Percentiles rank a stretch among this genome's conserved stretches.
Conservation (phyloP, 2,888 invertebrate genomes). For the Caenorhabditis afra region DNA sequence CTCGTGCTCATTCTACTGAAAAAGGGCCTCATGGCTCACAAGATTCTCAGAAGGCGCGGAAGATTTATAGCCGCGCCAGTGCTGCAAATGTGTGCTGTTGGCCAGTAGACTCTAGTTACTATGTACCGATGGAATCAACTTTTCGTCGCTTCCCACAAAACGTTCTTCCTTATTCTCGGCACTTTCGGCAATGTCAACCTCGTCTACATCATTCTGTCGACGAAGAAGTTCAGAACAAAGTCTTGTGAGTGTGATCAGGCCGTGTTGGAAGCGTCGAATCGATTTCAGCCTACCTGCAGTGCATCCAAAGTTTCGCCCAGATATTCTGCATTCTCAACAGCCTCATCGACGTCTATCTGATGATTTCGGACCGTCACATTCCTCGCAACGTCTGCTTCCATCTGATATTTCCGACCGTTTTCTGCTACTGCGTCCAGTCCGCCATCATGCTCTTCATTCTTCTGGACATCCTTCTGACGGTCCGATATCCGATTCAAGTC, state of each 20-base stretch:
- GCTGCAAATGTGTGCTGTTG: too few species aligned
- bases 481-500: conserved; percentile 17
- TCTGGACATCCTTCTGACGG: conserved; percentile 21
- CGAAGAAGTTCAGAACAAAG: conserved; percentile 28
- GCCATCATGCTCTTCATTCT: conserved; percentile 40
- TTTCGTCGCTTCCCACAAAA: conserved; percentile 25
- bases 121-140: conserved; percentile 41
- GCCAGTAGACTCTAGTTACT: too few species aligned
- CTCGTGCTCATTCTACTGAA: neutral
- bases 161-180: conserved; percentile 37
- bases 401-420: conserved; percentile 12
- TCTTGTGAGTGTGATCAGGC: conserved; percentile 36
- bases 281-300: conserved; percentile 34
- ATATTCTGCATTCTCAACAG: conserved; percentile 33
- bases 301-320: conserved; percentile 29
- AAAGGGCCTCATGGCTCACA: neutral
- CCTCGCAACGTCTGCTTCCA: conserved; percentile 22
- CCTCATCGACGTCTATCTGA: conserved; percentile 37
- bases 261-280: neutral
- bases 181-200: conserved; percentile 52
- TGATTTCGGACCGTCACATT: conserved; percentile 28
- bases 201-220: conserved; percentile 34
- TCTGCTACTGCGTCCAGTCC: conserved; percentile 41
- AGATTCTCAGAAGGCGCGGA: neutral
- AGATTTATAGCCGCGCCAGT: too few species aligned